These are phyloP conservation scores for Tridacna crocea DNA, from an alignment of 2,888 invertebrate species.

Conservation along the genomic window DNA sequence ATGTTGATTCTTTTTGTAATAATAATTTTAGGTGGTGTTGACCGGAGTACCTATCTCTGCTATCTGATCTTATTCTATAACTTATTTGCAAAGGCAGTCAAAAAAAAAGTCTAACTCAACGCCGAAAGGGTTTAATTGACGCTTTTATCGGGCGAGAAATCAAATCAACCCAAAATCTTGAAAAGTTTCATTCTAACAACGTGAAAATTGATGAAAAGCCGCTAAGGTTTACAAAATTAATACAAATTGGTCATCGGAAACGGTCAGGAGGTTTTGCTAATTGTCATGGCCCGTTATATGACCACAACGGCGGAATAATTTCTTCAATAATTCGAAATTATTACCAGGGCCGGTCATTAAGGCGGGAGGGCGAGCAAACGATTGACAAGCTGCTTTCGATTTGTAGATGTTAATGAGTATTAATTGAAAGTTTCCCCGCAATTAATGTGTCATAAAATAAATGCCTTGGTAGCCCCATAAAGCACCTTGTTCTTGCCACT, in stretches of 20 bases:
- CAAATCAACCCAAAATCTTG: slow-evolving; percentile 39
- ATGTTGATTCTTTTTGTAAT: too few species aligned
- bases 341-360: slow-evolving; percentile 1
- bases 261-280: slow-evolving; percentile 33
- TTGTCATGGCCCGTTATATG: slow-evolving; percentile 46
- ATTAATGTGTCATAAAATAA: slow-evolving; percentile 61
- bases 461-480: slow-evolving; percentile 43
- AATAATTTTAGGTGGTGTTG: too few species aligned
- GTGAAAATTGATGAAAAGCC: slow-evolving; percentile 46
- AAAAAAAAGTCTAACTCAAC: too few species aligned
- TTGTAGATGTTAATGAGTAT: slow-evolving; percentile 61
- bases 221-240: slow-evolving; percentile 39
- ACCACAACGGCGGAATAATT: slow-evolving; percentile 17
- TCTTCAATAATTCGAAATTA: slow-evolving; percentile 24
- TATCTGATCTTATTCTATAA: too few species aligned
- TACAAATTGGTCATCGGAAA: slow-evolving; percentile 39
- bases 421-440: slow-evolving; percentile 59
- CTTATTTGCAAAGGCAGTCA: too few species aligned
- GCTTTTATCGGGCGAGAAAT: slow-evolving; percentile 51
- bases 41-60: too few species aligned
- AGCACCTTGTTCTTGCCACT: slow-evolving; percentile 35
- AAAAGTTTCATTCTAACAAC: slow-evolving; percentile 50
- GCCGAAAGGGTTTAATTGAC: slow-evolving; percentile 37
- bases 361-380: slow-evolving; percentile 18
- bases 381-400: slow-evolving; percentile 40